These are phyloP conservation scores for Amyelois transitella DNA, from an alignment of 1,140 invertebrate genomes.

Conservation along the genomic window DNA sequence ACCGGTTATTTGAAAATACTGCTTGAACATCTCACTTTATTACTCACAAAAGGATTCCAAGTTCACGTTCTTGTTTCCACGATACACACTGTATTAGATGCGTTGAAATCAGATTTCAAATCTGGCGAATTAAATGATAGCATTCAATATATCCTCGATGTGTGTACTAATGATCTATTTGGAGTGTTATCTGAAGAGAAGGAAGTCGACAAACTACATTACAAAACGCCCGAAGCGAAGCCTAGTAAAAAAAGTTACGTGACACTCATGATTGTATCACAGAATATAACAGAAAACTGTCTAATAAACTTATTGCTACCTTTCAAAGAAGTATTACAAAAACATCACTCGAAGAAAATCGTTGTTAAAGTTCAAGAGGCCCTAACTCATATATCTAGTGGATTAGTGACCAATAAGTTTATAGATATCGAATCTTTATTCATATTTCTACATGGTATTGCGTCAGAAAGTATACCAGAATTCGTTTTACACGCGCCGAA, in stretches of 20 bases:
- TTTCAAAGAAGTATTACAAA: constrained; percentile 86
- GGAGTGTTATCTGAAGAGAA: constrained; percentile 93
- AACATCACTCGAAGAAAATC: constrained; percentile 86
- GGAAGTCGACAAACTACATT: constrained; percentile 87
- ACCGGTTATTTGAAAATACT: constrained; percentile 86
- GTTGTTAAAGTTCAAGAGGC: constrained; percentile 88
- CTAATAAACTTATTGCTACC: constrained; percentile 87
- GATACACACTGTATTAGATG: constrained; percentile 86
- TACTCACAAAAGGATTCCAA: constrained; percentile 93
- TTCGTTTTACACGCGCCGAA: constrained; percentile 76
- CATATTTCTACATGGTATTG: constrained; percentile 86
- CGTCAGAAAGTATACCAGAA: constrained; percentile 86
- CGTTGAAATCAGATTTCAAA: constrained; percentile 79
- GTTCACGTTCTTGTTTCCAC: constrained; percentile 94
- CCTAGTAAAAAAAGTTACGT: constrained; percentile 90
- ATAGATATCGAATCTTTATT: constrained; percentile 83
- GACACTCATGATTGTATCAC: constrained; percentile 87
- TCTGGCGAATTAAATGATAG: constrained; percentile 86
- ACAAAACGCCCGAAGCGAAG: constrained; percentile 86
- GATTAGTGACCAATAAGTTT: constrained; percentile 87
- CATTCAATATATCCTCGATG: constrained; percentile 86
- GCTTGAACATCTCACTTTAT: constrained; percentile 85
- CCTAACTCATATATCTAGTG: constrained; percentile 84
- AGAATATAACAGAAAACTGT: constrained; percentile 84
- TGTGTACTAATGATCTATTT: constrained; percentile 92